These are phyloP conservation scores for Mus minutoides DNA, from an alignment of 2,797 vertebrate genomes.

Conservation along the genomic window DNA sequence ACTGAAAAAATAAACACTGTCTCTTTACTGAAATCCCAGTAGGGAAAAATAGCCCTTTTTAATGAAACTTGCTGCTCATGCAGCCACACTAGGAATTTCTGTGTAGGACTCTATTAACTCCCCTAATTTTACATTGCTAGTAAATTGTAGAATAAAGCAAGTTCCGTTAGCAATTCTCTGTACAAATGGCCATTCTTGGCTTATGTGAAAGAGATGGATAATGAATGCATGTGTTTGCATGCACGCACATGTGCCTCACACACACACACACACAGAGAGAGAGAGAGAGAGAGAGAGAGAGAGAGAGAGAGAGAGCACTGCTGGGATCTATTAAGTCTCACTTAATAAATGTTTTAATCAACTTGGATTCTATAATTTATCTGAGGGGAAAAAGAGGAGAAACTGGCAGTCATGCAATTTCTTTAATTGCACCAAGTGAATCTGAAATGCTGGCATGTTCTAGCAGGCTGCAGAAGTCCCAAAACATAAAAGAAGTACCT, in stretches of 20 bases:
- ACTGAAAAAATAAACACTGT: conserved; percentile 91
- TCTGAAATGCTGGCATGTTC: conserved; percentile 62
- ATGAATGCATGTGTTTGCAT: conserved; percentile 26
- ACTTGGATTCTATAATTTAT: conserved; percentile 77
- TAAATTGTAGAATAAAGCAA: conserved; percentile 81
- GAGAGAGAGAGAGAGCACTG: neutral
- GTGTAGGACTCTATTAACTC: conserved; percentile 87
- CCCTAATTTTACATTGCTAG: conserved; percentile 84
- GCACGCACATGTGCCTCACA: neutral
- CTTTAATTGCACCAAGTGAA: conserved; percentile 71
- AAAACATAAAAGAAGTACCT: conserved; percentile 54
- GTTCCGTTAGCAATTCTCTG: conserved; percentile 73
- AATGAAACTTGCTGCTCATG: conserved; percentile 86
- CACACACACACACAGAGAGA: too few relatives aligned
- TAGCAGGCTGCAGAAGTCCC: conserved; percentile 60
- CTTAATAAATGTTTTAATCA: conserved; percentile 81
- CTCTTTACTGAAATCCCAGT: conserved; percentile 88
- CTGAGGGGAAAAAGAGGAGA: conserved; percentile 44
- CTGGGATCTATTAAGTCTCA: conserved; percentile 80
- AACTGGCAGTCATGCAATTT: conserved; percentile 68
- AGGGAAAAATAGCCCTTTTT: conserved; percentile 88
- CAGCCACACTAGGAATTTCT: conserved; percentile 86
- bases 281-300: too few relatives aligned
- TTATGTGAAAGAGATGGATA: conserved; percentile 75
- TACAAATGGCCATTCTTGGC: conserved; percentile 73